Conservation (phyloP, 1,140 invertebrate genomes). For the Orchestia grillus region DNA sequence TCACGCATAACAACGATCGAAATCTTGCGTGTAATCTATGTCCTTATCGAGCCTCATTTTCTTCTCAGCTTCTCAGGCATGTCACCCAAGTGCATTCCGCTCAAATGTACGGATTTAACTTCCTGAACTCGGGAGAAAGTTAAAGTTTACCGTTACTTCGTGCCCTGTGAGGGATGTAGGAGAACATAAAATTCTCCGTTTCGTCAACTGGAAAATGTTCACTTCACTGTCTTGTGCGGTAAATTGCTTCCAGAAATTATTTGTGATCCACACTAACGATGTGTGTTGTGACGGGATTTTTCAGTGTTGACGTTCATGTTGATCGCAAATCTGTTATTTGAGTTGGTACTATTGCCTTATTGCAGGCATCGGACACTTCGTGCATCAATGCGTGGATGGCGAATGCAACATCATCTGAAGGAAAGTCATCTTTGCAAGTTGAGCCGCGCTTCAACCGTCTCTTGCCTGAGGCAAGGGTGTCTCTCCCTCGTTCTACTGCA, state of each 20-base stretch:
- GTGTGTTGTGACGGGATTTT: background rate
- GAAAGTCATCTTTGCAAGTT: conserved; percentile 16
- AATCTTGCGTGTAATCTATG: conserved; percentile 64
- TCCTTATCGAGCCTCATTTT: conserved; percentile 64
- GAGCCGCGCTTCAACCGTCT: background rate
- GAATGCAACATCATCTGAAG: conserved; percentile 4
- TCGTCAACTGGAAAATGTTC: background rate
- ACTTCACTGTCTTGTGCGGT: background rate
- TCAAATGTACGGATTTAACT: background rate
- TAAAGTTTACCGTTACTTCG: background rate
- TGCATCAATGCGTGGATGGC: conserved; percentile 48
- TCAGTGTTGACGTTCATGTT: conserved; percentile 24
- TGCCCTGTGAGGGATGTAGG: background rate
- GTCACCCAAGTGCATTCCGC: conserved; percentile 65
- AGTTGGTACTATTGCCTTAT: conserved; percentile 55
- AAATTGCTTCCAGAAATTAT: background rate
- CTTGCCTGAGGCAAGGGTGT: conserved; percentile 27
- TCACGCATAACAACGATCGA: conserved; percentile 66
- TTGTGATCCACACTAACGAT: background rate
- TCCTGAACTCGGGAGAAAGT: background rate
- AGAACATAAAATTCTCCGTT: background rate
- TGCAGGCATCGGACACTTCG: conserved; percentile 49
- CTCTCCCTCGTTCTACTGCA: conserved; percentile 23
- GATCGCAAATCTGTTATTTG: conserved; percentile 43
- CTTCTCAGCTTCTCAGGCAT: conserved; percentile 66